Evolutionary conservation across 2,113 vertebrate genomes (phyloP), one percentile per base, ranked within the genome.

Genomic region (Cyphomyrus discorhynchus): DNA sequence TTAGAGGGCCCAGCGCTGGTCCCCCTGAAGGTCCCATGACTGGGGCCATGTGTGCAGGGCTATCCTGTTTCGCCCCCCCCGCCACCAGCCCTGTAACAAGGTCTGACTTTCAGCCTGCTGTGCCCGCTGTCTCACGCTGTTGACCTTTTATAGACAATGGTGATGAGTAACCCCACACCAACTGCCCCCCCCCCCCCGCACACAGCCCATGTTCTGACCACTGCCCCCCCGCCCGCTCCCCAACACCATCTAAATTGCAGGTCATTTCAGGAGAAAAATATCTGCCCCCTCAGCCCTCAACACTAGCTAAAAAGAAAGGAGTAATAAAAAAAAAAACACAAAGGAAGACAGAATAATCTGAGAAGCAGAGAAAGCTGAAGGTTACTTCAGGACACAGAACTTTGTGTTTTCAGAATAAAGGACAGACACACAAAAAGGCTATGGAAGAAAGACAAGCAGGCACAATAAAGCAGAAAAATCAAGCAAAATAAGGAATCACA

Each of bases 1-100:
- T 98, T 96, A 96, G 94, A 94, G 89, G 89, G 92, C 91, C 93
- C 92, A 49, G n/a, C 21, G 15, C 89, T 94, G 93, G 89, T 91
- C 94, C 94, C 92, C 95, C 95, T 95, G 94, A 95, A 94, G 95
- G 95, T 95, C 95, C 91, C 94, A 90, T 91, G 94, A 96, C 97
- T 94, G 93, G 91, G 49, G 56, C 92, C 95, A 93, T 96, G 94
- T 96, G 95, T 95, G 94, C 95, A 93, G 93, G 90, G 93, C 93
- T 97, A 99, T 98, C 96, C 93, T 92, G 91, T 98, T 98, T 97
- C 97, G 39, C 93, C 50, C 62, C 89, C 11, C 74, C 90, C 91
- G 94, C 97, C 93, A 93, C 35, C 94, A 94, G 93, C 27, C 94
- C 94, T 95, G 94, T 95, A 96, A 96, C 96, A 96, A 94, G 94